These are phyloP conservation scores for Podabrus alpinus DNA, from an alignment of 2,888 invertebrate genomes.

Conservation along the genomic window DNA sequence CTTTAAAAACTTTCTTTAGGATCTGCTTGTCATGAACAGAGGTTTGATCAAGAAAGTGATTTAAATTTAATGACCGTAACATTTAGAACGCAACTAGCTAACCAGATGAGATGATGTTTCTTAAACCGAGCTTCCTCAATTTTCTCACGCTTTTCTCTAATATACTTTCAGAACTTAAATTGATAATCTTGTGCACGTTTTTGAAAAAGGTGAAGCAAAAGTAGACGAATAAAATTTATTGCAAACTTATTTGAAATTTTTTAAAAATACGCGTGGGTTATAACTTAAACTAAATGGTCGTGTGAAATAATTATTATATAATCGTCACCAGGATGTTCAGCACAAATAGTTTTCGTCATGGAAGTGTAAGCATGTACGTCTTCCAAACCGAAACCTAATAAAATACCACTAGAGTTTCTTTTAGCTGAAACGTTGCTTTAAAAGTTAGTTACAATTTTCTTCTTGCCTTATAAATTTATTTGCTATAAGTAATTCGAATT, in stretches of 20 bases:
- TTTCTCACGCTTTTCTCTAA: constrained; percentile 8
- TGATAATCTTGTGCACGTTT: background rate
- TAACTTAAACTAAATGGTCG: constrained; percentile 21
- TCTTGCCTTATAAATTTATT: background rate
- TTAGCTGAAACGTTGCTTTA: background rate
- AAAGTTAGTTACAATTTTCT: background rate
- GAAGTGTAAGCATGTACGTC: background rate
- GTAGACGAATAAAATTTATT: background rate
- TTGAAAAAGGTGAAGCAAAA: background rate
- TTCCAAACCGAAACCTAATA: background rate
- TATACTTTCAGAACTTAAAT: background rate
- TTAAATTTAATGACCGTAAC: background rate
- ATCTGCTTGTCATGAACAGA: background rate
- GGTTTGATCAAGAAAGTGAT: background rate
- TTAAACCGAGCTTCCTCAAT: background rate
- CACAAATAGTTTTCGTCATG: background rate
- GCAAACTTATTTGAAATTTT: background rate
- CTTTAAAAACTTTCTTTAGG: background rate
- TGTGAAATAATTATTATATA: constrained; percentile 15
- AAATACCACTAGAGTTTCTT: constrained; percentile 8
- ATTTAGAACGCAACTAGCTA: background rate
- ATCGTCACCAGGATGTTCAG: constrained; percentile 4
- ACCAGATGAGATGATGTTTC: background rate
- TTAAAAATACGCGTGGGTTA: background rate
- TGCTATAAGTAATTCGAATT: background rate